A percentile compares a stretch with the other conserved stretches of the same genome.
These are phyloP conservation scores for Guaruba guarouba DNA, from an alignment of 2,113 vertebrate species.

Conservation along the genomic window DNA sequence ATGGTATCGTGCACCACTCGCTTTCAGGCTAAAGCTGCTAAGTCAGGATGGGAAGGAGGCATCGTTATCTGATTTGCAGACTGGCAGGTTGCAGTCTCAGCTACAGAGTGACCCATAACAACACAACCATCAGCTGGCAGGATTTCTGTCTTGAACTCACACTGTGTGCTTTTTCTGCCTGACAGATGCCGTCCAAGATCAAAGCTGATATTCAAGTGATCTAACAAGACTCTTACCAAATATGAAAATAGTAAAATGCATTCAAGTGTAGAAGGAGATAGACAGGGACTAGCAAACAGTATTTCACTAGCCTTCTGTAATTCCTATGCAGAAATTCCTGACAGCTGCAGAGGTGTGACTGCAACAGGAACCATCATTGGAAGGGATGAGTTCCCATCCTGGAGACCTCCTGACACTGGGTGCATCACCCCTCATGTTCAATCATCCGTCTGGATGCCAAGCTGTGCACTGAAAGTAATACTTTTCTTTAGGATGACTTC, in stretches of 20 bases:
- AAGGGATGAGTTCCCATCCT: background rate
- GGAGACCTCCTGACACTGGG: background rate
- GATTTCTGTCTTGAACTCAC: background rate
- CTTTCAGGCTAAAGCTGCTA: background rate
- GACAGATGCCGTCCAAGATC: background rate
- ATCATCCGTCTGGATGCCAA: background rate
- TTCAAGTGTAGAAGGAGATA: background rate
- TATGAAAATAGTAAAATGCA: background rate
- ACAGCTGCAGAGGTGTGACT: background rate
- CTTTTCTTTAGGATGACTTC: background rate
- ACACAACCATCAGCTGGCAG: background rate
- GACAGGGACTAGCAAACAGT: background rate
- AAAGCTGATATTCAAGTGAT: background rate
- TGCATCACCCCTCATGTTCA: background rate
- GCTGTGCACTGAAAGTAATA: background rate
- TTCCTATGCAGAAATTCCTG: background rate
- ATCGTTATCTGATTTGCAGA: fast-evolving
- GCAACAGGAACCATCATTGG: background rate
- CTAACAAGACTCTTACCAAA: background rate
- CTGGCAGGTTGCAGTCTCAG: background rate
- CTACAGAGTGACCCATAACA: fast-evolving
- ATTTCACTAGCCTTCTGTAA: background rate
- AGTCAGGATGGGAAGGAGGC: background rate
- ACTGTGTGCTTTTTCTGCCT: background rate
- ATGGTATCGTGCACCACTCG: fast-evolving